Percentiles rank a stretch among this genome's conserved stretches.
Evolutionary conservation across 2,888 invertebrate genomes (phyloP).

Genomic region (Drosophila subsilvestris): DNA sequence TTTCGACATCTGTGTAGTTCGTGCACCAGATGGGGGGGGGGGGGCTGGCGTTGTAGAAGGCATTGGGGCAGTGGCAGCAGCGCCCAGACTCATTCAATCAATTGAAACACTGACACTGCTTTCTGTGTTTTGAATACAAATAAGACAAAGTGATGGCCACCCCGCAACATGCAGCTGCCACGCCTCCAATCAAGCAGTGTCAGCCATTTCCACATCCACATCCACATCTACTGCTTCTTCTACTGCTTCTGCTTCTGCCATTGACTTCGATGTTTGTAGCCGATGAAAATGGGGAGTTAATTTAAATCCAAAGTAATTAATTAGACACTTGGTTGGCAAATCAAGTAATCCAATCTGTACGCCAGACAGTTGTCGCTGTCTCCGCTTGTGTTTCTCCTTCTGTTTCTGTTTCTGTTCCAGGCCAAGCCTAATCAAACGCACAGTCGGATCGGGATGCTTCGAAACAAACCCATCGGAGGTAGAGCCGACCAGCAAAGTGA

Average conservation of each 20-base stretch:
- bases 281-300: conserved; percentile 66
- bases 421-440: conserved; percentile 67
- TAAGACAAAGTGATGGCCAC: conserved; percentile 70
- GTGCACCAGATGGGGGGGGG: conserved; percentile 1
- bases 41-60: background rate
- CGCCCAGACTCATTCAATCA: conserved; percentile 69
- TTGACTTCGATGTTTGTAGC: conserved; percentile 51
- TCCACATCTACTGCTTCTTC: conserved; percentile 14
- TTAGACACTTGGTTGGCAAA: conserved; percentile 65
- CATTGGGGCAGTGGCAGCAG: conserved; percentile 3
- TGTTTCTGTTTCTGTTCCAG: conserved; percentile 8
- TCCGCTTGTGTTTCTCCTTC: background rate
- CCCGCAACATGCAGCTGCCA: conserved; percentile 57
- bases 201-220: conserved; percentile 1
- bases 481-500: conserved; percentile 1
- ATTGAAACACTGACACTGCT: conserved; percentile 61
- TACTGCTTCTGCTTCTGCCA: background rate
- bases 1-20: conserved; percentile 14
- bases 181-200: conserved; percentile 67
- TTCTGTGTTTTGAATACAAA: conserved; percentile 72
- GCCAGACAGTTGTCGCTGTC: background rate
- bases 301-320: conserved; percentile 81
- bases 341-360: conserved; percentile 44
- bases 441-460: conserved; percentile 20
- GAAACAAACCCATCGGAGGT: background rate